These are phyloP conservation scores for Gorilla gorilla DNA, from an alignment of 2,113 vertebrate genomes.

Conservation along the genomic window DNA sequence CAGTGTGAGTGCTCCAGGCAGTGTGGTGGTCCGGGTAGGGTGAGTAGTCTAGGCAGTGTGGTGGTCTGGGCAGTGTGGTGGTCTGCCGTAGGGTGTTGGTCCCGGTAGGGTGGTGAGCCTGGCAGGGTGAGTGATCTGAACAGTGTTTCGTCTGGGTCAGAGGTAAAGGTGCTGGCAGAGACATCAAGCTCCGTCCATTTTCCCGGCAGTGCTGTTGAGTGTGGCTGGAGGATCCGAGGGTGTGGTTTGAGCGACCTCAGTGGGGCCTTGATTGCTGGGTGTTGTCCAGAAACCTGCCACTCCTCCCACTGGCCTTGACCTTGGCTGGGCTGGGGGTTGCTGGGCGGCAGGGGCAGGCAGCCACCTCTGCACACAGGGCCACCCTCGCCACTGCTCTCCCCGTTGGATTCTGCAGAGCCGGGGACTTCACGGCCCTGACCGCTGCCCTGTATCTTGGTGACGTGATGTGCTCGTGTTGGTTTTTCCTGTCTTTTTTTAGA, in stretches of 20 bases:
- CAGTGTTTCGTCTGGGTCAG: background rate
- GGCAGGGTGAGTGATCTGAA: background rate
- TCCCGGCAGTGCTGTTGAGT: background rate
- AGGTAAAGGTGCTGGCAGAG: background rate
- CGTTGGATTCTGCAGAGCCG: fast-evolving
- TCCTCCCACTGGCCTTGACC: background rate
- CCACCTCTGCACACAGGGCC: background rate
- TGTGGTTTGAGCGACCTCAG: no score
- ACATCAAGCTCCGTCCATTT: background rate
- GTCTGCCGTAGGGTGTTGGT: background rate
- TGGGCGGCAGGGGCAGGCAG: slow-evolving; percentile 58
- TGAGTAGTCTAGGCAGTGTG: background rate
- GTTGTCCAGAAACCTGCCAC: fast-evolving
- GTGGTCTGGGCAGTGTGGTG: fast-evolving
- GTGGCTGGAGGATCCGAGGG: background rate
- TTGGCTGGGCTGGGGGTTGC: fast-evolving
- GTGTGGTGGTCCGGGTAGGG: fast-evolving
- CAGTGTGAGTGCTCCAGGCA: no score
- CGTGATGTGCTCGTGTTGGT: background rate
- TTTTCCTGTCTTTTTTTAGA: background rate
- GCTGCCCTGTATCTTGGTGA: background rate
- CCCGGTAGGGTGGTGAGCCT: background rate
- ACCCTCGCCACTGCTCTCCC: background rate
- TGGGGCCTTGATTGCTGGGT: background rate
- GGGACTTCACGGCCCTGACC: background rate